Conservation (phyloP, 2,113 vertebrate genomes). For the Eulemur rufifrons region DNA sequence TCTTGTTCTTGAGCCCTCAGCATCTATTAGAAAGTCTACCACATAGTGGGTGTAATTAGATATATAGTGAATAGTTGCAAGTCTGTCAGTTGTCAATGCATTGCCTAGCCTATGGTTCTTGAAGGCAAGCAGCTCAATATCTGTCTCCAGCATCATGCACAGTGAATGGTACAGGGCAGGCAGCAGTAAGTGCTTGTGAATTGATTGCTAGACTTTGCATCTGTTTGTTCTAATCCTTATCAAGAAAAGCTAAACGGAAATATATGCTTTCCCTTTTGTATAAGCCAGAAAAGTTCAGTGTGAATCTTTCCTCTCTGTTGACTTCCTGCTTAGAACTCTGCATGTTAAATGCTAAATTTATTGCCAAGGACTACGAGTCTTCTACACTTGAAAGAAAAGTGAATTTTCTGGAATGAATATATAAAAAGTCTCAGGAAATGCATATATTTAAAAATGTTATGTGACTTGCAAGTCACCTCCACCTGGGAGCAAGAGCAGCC, state of each 20-base stretch:
- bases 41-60: background rate
- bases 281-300: conserved; percentile 35
- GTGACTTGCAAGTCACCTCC: conserved; percentile 39
- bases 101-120: background rate
- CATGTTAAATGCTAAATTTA: conserved; percentile 56
- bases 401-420: conserved; percentile 49
- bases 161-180: background rate
- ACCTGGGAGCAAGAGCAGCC: background rate
- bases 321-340: conserved; percentile 53
- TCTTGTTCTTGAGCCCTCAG: background rate
- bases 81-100: background rate
- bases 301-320: conserved; percentile 51
- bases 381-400: conserved; percentile 58
- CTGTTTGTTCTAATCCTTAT: conserved; percentile 46
- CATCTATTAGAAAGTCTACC: background rate
- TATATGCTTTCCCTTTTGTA: background rate
- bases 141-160: background rate
- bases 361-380: conserved; percentile 56
- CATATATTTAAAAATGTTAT: conserved; percentile 50
- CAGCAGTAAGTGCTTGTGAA: background rate
- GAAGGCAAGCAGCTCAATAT: background rate
- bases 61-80: background rate
- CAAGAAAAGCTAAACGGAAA: conserved; percentile 18
- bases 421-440: conserved; percentile 39
- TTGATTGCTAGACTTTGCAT: background rate